These are phyloP conservation scores for Etheostoma nigrum DNA, from an alignment of 2,797 vertebrate genomes.

Conservation along the genomic window DNA sequence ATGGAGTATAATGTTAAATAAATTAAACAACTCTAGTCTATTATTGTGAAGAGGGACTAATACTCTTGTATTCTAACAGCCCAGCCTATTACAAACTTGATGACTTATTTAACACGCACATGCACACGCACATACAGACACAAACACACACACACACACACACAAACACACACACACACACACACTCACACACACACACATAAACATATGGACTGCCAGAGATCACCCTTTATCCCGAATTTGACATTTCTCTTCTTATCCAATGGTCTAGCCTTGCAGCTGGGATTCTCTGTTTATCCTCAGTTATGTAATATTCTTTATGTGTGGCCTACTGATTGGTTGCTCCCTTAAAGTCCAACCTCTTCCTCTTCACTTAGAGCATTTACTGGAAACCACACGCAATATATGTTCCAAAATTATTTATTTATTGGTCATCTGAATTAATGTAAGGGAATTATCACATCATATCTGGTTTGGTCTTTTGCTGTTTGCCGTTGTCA, in stretches of 20 bases:
- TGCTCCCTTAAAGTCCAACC: not conserved
- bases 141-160: too few relatives aligned
- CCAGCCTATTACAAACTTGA: too few relatives aligned
- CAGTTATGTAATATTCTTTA: constrained; percentile 42
- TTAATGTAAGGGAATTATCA: not conserved
- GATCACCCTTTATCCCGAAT: not conserved
- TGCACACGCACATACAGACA: too few relatives aligned
- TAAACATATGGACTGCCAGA: constrained; percentile 18
- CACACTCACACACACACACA: not conserved
- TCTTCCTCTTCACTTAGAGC: not conserved
- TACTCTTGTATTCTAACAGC: too few relatives aligned
- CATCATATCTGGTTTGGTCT: not conserved
- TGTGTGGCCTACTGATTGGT: constrained; percentile 12
- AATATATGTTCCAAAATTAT: not conserved
- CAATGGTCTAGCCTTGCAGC: constrained; percentile 12
- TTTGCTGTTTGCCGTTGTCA: not conserved
- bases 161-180: not conserved
- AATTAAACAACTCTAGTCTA: too few relatives aligned
- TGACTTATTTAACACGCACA: too few relatives aligned
- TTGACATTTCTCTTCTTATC: constrained; percentile 1
- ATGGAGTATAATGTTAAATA: too few relatives aligned
- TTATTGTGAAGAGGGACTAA: too few relatives aligned
- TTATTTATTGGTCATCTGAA: not conserved
- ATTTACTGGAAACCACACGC: not conserved
- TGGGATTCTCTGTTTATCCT: constrained; percentile 32